Base-by-base conservation (phyloP, 2,888 invertebrate species). In the Aphidius colemani region DNA sequence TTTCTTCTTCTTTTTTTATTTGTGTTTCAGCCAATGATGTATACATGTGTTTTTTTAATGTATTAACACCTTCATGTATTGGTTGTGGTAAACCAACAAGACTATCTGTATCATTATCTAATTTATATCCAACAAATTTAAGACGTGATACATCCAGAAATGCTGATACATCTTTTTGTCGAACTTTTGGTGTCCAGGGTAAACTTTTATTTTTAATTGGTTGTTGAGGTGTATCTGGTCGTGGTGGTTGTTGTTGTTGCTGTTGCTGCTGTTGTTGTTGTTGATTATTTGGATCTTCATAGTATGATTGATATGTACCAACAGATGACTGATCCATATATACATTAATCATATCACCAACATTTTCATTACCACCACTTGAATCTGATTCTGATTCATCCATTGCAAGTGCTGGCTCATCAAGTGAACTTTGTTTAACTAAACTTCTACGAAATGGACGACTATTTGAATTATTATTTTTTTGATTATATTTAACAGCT, bases 131-230 rank as follows among this genome's bases (percentile, higher is more conserved):
- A 67, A 99, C 93, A 86, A 98, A 99, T 85, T 99, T 99, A 67
- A 92, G 87, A 67, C 98, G 85, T 0, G 96, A 94, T 79, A 90
- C 90, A 77, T 97, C 95, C 70, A 98, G 83, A 82, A 98, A 98
- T 78, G 89, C 87, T 76, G 98, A 96, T 67, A 98, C 90, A 78
- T 98, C 98, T 83, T 92, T 93, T 76, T 94, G 93, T 7, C 96
- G 87, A 10, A 97, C 96, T 87, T 98, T 98, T 0, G 98, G 96
- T 70, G 92, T 89, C 98, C 98, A 98, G 0, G 98, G 98, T 68
- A 98, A 86, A 65, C 93, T 76, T 71, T 79, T 81, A 51, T 71
- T 73, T 69, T 81, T 83, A 30, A 30, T 30, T 30, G 74, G 71
- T 8, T 83, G 80, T 45, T 81, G 75, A 10, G 85, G 85, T 13